These are phyloP conservation scores for Zaprionus camerounensis DNA, from an alignment of 1,140 invertebrate species.

Conservation along the genomic window DNA sequence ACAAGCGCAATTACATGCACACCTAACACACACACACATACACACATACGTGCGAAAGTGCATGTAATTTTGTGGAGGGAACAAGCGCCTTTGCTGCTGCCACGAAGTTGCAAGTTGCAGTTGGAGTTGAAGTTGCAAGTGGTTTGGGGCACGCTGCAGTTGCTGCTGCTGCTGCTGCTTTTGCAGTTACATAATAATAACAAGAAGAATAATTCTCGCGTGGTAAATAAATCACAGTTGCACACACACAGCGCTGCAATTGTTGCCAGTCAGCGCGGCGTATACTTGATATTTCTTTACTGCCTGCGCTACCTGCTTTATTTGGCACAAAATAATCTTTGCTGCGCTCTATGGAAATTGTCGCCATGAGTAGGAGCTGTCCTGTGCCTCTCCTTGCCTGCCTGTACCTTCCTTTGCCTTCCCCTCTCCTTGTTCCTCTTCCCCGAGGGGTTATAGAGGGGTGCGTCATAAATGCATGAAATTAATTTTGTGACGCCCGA, in stretches of 20 bases:
- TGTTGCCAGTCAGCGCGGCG: conserved; percentile 40
- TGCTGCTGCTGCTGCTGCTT: neutral
- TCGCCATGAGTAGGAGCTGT: conserved; percentile 24
- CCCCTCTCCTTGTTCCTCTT: neutral
- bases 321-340: conserved; percentile 33
- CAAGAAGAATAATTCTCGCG: conserved; percentile 41
- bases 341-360: conserved; percentile 61
- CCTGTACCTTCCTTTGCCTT: too few relatives aligned
- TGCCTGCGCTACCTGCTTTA: conserved; percentile 11
- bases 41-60: conserved; percentile 37
- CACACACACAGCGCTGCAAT: conserved; percentile 22
- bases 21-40: conserved; percentile 28
- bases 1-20: conserved; percentile 72
- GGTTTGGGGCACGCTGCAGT: neutral
- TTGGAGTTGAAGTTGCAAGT: conserved; percentile 18
- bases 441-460: conserved; percentile 9
- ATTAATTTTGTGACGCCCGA: conserved; percentile 57
- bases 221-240: conserved; percentile 54
- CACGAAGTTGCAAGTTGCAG: conserved; percentile 11
- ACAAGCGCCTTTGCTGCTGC: neutral
- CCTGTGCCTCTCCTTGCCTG: too few relatives aligned
- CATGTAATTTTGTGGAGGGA: conserved; percentile 66
- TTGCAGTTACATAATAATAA: conserved; percentile 37
- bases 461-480: conserved; percentile 74
- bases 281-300: conserved; percentile 45